Percentiles rank a stretch among this genome's conserved stretches.
These are phyloP conservation scores for Chionis minor DNA, from an alignment of 2,113 vertebrate genomes.

Conservation along the genomic window DNA sequence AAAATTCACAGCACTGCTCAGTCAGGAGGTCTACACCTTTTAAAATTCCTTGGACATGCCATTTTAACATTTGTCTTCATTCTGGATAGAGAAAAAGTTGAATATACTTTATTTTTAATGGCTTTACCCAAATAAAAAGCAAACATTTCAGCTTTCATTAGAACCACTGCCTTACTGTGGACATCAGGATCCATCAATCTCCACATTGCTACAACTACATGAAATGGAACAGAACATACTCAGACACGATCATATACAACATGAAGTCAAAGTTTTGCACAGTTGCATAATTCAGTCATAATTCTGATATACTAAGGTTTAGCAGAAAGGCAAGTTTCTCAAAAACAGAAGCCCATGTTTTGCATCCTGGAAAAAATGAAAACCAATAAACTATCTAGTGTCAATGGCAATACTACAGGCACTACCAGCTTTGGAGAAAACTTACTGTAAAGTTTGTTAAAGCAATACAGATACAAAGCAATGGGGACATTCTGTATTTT, in stretches of 20 bases:
- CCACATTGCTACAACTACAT: not conserved
- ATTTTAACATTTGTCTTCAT: slow-evolving; percentile 83
- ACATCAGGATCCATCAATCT: not conserved
- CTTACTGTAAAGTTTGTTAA: not conserved
- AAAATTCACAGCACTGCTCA: slow-evolving; percentile 63
- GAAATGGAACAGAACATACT: not conserved
- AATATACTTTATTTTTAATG: slow-evolving; percentile 6
- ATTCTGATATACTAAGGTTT: not conserved
- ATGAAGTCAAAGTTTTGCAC: not conserved
- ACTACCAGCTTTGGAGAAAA: not conserved
- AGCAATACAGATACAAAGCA: not conserved
- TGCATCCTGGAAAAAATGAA: not conserved
- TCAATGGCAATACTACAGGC: not conserved
- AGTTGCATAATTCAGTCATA: not conserved
- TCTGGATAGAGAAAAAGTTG: slow-evolving; percentile 62
- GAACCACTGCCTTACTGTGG: not conserved
- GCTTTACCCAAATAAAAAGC: not conserved
- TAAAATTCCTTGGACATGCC: slow-evolving; percentile 82
- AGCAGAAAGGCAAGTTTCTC: not conserved
- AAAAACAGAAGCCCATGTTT: not conserved
- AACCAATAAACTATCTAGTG: not conserved
- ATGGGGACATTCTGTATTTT: not conserved
- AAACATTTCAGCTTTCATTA: not conserved
- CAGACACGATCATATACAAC: not conserved
- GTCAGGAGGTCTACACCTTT: slow-evolving; percentile 83